Evolutionary conservation across 2,797 vertebrate genomes (phyloP), one percentile per base, ranked within the genome.

Genomic region (Rhabdophis nuchalis): DNA sequence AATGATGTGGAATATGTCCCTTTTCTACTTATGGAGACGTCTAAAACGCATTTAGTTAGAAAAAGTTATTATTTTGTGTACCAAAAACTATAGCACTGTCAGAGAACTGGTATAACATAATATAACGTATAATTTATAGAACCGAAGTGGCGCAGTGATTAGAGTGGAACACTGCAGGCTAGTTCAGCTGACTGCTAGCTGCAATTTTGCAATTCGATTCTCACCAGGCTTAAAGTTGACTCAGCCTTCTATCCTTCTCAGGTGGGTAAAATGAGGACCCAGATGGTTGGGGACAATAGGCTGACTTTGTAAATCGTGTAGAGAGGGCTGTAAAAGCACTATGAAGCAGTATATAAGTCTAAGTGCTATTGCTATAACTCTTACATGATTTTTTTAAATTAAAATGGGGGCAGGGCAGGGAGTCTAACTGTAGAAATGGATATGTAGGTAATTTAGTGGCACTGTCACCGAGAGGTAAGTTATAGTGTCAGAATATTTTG

Each of bases 351-450:
- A 46, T 46, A 46, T 46, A 46, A 46, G 46, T 46, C 46, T 46
- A 46, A 46, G 46, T 46, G 46, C 46, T 46, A 46, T 46, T 46
- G 46, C 46, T 46, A 61, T 46, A 90, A 93, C 89, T 93, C 93
- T 85, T 41, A 10, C 9, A 1, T 9, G 3, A 27, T 60, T 0
- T 85, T 91, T 88, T 58, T 90, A 91, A 94, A 89, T 94, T 92
- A 93, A 92, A 91, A 85, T 32, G 36, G 18, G 32, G 18, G 2
- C 3, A 3, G 25, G 58, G 25, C 27, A 0, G 5, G 12, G 5
- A 5, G 0, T 46, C 4, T 36, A 57, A 88, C 93, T 52, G 72
- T 87, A 56, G 53, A 14, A 4, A 23, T 6, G 9, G 72, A 53
- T 7, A 25, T 0, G 25, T 4, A 3, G 90, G 90, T 14, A 72